Evolutionary conservation across 1,140 invertebrate species (phyloP), one percentile per base, ranked within the genome.

Genomic region (Chrysopa pallens): DNA sequence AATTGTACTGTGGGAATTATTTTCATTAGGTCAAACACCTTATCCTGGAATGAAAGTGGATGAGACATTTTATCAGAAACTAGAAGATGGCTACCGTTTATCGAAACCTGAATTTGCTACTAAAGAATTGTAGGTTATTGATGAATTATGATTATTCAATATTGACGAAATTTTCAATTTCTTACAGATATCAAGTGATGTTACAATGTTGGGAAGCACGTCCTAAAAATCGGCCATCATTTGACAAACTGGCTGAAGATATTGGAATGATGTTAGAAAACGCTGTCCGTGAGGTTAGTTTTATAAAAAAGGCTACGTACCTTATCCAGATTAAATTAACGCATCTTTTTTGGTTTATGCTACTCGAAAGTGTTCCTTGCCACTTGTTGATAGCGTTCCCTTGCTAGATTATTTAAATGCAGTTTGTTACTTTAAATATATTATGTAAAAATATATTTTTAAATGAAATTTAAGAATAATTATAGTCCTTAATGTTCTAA

Each of bases 1-100:
- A 9, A 82, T 96, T 38, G 84, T 91, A 4, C 54, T 95, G 0
- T 97, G 91, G 91, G 92, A 97, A 64, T 73, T 95, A 44, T 96
- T 95, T 55, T 84, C 87, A 0, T 67, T 92, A 13, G 86, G 84
- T 0, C 76, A 76, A 53, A 85, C 84, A 1, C 91, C 91, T 0
- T 96, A 93, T 67, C 80, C 83, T 0, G 81, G 82, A 38, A 79
- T 88, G 59, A 73, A 79, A 53, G 75, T 78, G 14, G 68, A 76
- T 50, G 74, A 79, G 46, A 69, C 70, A 52, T 68, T 89, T 42
- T 77, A 80, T 44, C 70, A 76, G 23, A 82, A 78, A 57, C 62
- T 95, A 0, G 72, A 78, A 39, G 75, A 80, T 53, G 90, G 91
- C 37, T 86, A 89, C 52, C 69, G 89, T 44, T 80, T 94, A 74